Base-by-base conservation (phyloP, 2,888 invertebrate species). In the Odontocerum albicorne region DNA sequence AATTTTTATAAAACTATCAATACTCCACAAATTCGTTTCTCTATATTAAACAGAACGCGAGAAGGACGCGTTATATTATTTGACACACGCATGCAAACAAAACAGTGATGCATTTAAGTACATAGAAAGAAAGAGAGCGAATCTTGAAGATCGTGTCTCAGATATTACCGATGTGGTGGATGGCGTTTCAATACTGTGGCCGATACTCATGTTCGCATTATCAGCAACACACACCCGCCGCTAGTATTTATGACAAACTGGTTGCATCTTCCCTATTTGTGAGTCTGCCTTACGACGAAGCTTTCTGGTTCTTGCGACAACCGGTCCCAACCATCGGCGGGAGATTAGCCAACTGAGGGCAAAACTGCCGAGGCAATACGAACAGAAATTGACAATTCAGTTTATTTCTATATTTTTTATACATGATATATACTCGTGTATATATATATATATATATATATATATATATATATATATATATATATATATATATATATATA, bases 221-320 rank as follows among this genome's bases (percentile, higher is more conserved):
- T 51, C 55, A 36, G 47, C 55, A 43, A 51, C 45, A 54, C 39
- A 49, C 49, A 51, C 38, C 21, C 47, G 16, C 17, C 45, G 47
- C 50, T 38, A 50, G 51, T 56, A 60, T 60, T 60, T 60, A 60
- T 60, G 57, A 60, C 60, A 43, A 60, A 60, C 60, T 50, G 60
- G 60, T 57, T 57, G 22, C 47, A 45, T 57, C 56, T 54, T 54
- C 47, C 50, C 60, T 60, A 60, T 57, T 57, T 57, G 60, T 45
- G 42, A 49, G 33, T 42, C 53, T 17, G 55, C 13, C n/a, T n/a
- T n/a, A n/a, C n/a, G n/a, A n/a, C n/a, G 19, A 10, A 15, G 47
- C 21, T 36, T 22, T 36, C 21, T 22, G 15, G 42, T 42, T 33
- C 44, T 19, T 13, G 45, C 43, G 22, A 36, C 38, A 35, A 39